Base-by-base conservation (phyloP, 1,140 invertebrate species). In the Drosophila nebulosa region DNA sequence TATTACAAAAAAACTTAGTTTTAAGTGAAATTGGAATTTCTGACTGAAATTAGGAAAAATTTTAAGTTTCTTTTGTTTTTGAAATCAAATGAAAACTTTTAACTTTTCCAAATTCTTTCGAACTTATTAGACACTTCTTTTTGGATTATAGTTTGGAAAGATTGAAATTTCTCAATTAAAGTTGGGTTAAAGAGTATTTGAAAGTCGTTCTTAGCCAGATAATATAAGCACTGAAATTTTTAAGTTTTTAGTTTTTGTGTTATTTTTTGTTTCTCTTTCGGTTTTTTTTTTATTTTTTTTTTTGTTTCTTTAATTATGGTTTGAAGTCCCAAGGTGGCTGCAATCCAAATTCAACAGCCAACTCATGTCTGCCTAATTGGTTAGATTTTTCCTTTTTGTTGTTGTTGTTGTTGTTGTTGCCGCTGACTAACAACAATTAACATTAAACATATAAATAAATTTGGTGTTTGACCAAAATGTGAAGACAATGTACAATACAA, bases 331-430 rank as follows among this genome's bases (percentile, higher is more conserved):
- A 74, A 74, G 70, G 70, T 68, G 51, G 24, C 60, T 64, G 60
- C 55, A 52, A 59, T 68, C 65, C 58, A 66, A 66, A 46, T 52
- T 30, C 60, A 70, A 65, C 50, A 66, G 69, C 68, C 70, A 74
- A 68, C 51, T 59, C 64, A 75, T 79, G 79, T 79, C 77, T 69
- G 63, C 56, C 79, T 76, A 81, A 81, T 81, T 83, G 67, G 79
- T 64, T 69, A 83, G 52, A 83, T 69, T 64, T 69, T 69, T 24
- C 36, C 27, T 51, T 42, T 18, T 35, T 39, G 53, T 62, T 71
- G 32, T 64, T 64, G 55, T 24, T 65, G 51, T 61, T 59, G 16
- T 52, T 56, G 30, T 2, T n/a, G n/a, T 21, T 63, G 26, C 32
- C 14, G 18, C 16, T 46, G 39, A 24, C 53, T 64, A 27, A 58